Conservation (phyloP, 2,888 invertebrate species). For the Phortica magna region DNA sequence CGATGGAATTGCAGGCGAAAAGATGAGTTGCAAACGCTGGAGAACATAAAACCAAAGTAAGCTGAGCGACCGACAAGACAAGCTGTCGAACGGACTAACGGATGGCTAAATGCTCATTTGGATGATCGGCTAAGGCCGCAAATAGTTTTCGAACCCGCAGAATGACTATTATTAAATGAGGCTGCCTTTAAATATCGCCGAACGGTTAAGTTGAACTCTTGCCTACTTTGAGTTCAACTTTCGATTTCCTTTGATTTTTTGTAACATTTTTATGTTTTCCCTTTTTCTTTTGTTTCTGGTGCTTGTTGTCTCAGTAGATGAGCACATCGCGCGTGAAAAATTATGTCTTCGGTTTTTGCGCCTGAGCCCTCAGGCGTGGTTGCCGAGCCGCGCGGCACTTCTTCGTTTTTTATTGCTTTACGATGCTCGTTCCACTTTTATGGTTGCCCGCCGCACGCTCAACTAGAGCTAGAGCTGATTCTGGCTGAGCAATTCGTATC, state of each 20-base stretch:
- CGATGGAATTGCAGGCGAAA: neutral
- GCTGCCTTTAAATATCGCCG: neutral
- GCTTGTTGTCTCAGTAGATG: neutral
- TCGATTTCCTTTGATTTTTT: neutral
- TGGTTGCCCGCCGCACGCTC: constrained; percentile 9
- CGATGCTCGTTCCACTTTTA: constrained; percentile 52
- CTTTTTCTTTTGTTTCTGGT: neutral
- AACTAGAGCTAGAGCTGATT: constrained; percentile 6
- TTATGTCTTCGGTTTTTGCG: neutral
- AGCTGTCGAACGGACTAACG: neutral
- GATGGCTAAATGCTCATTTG: constrained; percentile 32
- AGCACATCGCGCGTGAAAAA: neutral
- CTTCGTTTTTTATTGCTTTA: constrained; percentile 61
- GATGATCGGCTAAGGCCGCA: constrained; percentile 62
- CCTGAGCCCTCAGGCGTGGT: constrained; percentile 34
- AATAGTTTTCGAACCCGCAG: constrained; percentile 59
- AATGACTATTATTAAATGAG: constrained; percentile 53
- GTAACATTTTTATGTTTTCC: neutral
- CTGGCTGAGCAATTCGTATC: neutral
- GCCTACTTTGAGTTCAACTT: neutral
- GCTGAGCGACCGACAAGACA: neutral
- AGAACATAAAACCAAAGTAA: constrained; percentile 28
- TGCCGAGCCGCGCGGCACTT: neutral
- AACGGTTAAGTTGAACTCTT: constrained; percentile 5
- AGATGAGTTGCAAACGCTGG: constrained; percentile 23